Base-by-base conservation (phyloP, 1,140 invertebrate species). In the Diabrotica undecimpunctata region DNA sequence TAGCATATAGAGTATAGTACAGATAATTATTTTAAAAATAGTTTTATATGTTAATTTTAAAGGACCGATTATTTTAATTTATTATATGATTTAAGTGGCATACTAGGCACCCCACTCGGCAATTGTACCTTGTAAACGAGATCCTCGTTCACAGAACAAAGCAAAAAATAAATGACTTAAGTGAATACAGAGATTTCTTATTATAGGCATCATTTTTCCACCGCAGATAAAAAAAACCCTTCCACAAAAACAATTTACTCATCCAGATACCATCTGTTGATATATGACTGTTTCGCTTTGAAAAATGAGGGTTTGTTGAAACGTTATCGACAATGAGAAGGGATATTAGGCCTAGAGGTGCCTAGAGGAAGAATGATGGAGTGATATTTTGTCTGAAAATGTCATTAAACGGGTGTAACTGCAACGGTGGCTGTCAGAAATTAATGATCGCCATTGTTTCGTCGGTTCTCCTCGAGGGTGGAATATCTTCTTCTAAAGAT, bases 401-500 rank as follows among this genome's bases (percentile, higher is more conserved):
- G 37, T 57, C 55, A 57, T 57, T 57, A 57, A 57, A 57, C 25
- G n/a, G 35, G n/a, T 57, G 55, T 35, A 57, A 57, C 55, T 7
- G 55, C 55, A 38, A 57, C 55, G 37, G 37, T 37, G 35, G n/a
- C 36, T 38, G 55, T 57, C 55, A 57, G 55, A 37, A 57, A 57
- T 57, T 57, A 37, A 57, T 57, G 55, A 57, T 55, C 54, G 36
- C 36, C 25, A 55, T 55, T 55, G 54, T 55, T 10, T 38, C 55
- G 25, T 57, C 55, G 35, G 37, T 25, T 57, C 3, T 46, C 2
- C 41, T 57, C 9, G 55, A 37, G 35, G 36, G 8, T n/a, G n/a
- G 8, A 9, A 37, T 57, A 57, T 57, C 55, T 57, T 57, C 12
- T 37, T 57, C 36, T 57, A 57, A 57, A 38, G n/a, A 57, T 57